Base-by-base conservation (phyloP, 92 coral and sea anemone genomes). In the Diadumene lineata region DNA sequence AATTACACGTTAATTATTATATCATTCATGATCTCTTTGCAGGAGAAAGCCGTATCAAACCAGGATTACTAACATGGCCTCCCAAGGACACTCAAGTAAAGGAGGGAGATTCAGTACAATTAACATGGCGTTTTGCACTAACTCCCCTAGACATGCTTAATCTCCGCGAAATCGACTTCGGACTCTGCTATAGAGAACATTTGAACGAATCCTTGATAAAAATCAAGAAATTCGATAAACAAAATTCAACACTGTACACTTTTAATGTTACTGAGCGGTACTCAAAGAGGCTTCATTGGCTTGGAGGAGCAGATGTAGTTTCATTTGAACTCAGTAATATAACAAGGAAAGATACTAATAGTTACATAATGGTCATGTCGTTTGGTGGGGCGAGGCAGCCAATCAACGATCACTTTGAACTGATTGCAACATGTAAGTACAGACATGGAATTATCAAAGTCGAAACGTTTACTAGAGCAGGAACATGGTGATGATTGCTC, bases 361-460 rank as follows among this genome's bases (percentile, higher is more conserved):
- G 74, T 30, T 78, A 78, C 31, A 24, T 43, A 2, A 67, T 78
- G 82, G 75, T 55, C 46, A 56, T 68, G 72, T 56, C 82, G 22
- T 67, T 68, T 34, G 75, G 69, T 0, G 50, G 53, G 11, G 3
- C 29, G 18, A 26, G 75, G 11, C 60, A 67, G 21, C 68, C 75
- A 1, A 78, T 78, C 53, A 53, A 30, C 18, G 82, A 78, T 57
- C 65, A 67, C 60, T 68, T 78, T 27, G 82, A 69, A 2, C 53
- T 78, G 23, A 34, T 68, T 55, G 76, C 68, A 11, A 56, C 63
- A 43, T 78, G 82, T 78, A 43, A 78, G 82, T 78, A 10, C 48
- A n/a, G n/a, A n/a, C n/a, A n/a, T n/a, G n/a, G n/a, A n/a, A n/a
- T n/a, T n/a, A n/a, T n/a, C n/a, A n/a, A n/a, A n/a, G n/a, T n/a